Conservation (phyloP, 2,113 vertebrate genomes). For the Potamarius usumacintae region DNA sequence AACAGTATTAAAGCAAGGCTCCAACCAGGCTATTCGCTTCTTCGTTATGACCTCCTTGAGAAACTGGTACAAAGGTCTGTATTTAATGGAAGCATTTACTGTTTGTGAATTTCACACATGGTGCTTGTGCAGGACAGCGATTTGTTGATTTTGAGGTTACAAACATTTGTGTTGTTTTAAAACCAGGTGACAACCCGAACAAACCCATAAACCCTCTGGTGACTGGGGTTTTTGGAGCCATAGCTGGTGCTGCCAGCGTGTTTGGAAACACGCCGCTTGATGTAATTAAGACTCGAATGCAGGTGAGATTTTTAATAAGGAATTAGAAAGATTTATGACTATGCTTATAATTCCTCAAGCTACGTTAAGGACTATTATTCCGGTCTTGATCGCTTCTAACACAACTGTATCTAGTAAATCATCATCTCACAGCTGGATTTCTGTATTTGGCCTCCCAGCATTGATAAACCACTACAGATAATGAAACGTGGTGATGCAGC, state of each 20-base stretch:
- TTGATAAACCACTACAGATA: background rate
- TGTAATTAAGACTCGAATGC: slow-evolving; percentile 96
- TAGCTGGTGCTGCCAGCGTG: slow-evolving; percentile 89
- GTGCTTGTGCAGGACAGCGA: too few species aligned
- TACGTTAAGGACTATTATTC: background rate
- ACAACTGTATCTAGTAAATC: background rate
- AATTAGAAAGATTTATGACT: background rate
- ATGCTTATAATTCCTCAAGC: background rate
- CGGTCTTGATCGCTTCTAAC: background rate
- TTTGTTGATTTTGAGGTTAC: background rate
- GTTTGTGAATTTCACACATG: background rate
- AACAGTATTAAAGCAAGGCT: slow-evolving; percentile 92
- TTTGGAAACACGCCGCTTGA: slow-evolving; percentile 96
- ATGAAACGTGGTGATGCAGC: background rate
- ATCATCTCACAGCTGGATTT: background rate
- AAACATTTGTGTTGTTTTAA: background rate
- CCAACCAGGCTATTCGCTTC: slow-evolving; percentile 97
- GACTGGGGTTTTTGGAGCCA: slow-evolving; percentile 86
- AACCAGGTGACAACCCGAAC: slow-evolving; percentile 83
- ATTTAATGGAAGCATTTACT: background rate
- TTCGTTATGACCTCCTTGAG: slow-evolving; percentile 93
- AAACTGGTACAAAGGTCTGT: slow-evolving; percentile 96
- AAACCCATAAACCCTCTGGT: slow-evolving; percentile 87
- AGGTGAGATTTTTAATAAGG: slow-evolving; percentile 72
- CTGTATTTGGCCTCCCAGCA: background rate